A percentile compares a stretch with the other conserved stretches of the same genome.
phyloP scores from a whole-genome alignment of 1,140 invertebrate species.

The Drosophila pandora region DNA sequence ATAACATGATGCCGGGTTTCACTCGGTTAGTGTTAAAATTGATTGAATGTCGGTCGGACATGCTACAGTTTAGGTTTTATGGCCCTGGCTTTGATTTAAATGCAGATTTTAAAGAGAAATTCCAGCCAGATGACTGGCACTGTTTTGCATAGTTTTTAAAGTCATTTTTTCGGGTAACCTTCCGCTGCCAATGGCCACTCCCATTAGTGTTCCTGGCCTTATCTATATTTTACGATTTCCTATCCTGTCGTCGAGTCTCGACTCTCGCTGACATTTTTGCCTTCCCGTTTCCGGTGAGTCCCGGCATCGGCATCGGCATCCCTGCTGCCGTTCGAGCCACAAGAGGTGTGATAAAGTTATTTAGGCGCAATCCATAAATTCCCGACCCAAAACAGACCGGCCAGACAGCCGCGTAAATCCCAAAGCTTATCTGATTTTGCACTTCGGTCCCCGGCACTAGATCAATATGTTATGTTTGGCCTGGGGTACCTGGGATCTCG shows the following conservation, averaged over 20 bases:
- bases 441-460: constrained; percentile 72
- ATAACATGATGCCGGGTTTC: constrained; percentile 5
- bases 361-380: constrained; percentile 82
- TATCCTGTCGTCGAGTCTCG: constrained; percentile 35
- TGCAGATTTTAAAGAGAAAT: background rate
- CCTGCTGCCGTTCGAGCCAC: constrained; percentile 27
- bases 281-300: constrained; percentile 53
- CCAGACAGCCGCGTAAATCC: constrained; percentile 39
- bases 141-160: background rate
- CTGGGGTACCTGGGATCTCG: constrained; percentile 54
- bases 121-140: background rate
- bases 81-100: background rate
- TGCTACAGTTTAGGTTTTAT: constrained; percentile 6
- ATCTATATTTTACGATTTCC: constrained; percentile 60
- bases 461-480: constrained; percentile 57
- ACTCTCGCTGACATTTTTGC: constrained; percentile 24
- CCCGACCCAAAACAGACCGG: constrained; percentile 45
- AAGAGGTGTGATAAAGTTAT: constrained; percentile 77
- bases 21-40: constrained; percentile 12
- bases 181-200: constrained; percentile 21
- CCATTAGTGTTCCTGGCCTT: constrained; percentile 42
- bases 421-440: constrained; percentile 80
- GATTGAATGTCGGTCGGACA: constrained; percentile 32
- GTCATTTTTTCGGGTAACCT: background rate
- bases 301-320: constrained; percentile 19